Evolutionary conservation across 2,888 invertebrate species (phyloP), one percentile per base, ranked within the genome.

Genomic region (Liopterus haemorrhoidalis): DNA sequence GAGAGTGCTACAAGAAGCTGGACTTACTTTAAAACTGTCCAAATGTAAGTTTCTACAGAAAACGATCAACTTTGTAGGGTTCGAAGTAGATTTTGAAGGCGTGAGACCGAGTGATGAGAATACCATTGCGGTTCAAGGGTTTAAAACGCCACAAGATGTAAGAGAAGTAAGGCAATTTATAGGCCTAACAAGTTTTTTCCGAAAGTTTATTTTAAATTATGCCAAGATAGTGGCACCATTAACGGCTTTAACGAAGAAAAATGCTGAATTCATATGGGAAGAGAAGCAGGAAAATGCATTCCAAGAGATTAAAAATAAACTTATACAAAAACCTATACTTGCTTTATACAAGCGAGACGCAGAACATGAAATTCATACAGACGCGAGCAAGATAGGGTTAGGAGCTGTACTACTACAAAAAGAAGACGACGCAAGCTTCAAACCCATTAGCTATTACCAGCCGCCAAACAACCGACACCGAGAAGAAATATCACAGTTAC

Each of bases 1-100:
- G 1, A 11, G 40, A 14, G n/a, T 43, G 19, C 22, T 48, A 8
- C n/a, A 6, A 20, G 25, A 48, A n/a, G 37, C 47, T 25, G 50
- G 49, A 2, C 12, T 56, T 2, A 44, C 42, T 6, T 35, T 57
- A 1, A 56, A 54, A 16, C 42, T 51, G 14, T 21, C 28, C 15
- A 58, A 58, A 38, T 58, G 57, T 35, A 31, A 48, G 20, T 58
- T 58, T 39, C n/a, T n/a, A n/a, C n/a, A n/a, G n/a, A n/a, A n/a
- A n/a, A n/a, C n/a, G n/a, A n/a, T n/a, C n/a, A n/a, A n/a, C n/a
- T n/a, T n/a, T n/a, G n/a, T n/a, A n/a, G n/a, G n/a, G n/a, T n/a
- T n/a, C n/a, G n/a, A n/a, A n/a, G n/a, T n/a, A n/a, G n/a, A n/a
- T n/a, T n/a, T n/a, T n/a, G n/a, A n/a, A n/a, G n/a, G n/a, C n/a